These are phyloP conservation scores for Lasioglossum oenotherae DNA, from an alignment of 2,888 invertebrate species.

Conservation along the genomic window DNA sequence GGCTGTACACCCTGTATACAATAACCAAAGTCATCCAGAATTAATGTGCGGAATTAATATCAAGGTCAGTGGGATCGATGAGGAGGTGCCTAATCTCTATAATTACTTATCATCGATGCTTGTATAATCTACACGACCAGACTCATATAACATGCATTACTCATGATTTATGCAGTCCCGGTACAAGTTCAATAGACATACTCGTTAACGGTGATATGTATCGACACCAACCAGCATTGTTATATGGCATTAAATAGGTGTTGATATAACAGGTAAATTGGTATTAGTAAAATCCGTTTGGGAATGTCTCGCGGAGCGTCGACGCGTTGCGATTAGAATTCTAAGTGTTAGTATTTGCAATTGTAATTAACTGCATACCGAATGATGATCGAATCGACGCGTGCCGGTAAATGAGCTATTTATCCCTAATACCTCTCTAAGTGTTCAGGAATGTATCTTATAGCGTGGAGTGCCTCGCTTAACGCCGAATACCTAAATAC, in stretches of 20 bases:
- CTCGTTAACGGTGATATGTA: neutral
- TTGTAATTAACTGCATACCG: neutral
- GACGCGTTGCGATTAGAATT: neutral
- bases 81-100: neutral
- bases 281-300: neutral
- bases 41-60: neutral
- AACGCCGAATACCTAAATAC: neutral
- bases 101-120: neutral
- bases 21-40: neutral
- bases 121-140: neutral
- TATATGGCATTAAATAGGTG: neutral
- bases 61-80: neutral
- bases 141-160: neutral
- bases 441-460: neutral
- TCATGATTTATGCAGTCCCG: neutral
- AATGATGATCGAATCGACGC: neutral
- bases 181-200: neutral
- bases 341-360: neutral
- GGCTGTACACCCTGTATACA: neutral
- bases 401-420: neutral
- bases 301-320: neutral
- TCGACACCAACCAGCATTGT: neutral
- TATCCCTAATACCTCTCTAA: neutral
- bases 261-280: neutral
- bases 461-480: neutral